These are phyloP conservation scores for Toxostoma redivivum DNA, from an alignment of 2,113 vertebrate species.

Conservation along the genomic window DNA sequence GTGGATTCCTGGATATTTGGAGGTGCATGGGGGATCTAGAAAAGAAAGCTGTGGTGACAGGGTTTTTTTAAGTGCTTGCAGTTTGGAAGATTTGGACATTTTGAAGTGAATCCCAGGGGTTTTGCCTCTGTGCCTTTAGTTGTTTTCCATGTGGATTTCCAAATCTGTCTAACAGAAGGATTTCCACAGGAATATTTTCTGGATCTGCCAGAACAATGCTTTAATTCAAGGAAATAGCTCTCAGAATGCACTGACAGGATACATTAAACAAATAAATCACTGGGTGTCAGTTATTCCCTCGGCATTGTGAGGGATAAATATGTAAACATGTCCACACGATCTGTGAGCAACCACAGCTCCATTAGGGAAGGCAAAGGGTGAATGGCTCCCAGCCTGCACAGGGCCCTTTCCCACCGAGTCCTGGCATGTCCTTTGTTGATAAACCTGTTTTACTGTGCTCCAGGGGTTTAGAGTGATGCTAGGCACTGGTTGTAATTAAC, in stretches of 20 bases:
- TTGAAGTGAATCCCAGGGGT: background rate
- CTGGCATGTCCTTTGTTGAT: background rate
- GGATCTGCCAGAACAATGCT: background rate
- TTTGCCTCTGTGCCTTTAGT: background rate
- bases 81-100: background rate
- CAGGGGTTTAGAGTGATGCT: background rate
- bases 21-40: fast-evolving
- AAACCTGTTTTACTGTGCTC: constrained; percentile 25
- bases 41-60: background rate
- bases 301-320: background rate
- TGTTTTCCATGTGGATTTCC: background rate
- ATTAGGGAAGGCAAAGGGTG: background rate
- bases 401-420: background rate
- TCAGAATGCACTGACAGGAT: background rate
- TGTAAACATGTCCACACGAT: background rate
- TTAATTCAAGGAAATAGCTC: background rate
- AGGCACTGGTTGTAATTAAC: background rate
- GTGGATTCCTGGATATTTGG: fast-evolving
- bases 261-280: background rate
- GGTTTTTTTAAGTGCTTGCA: background rate
- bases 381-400: background rate
- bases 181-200: background rate
- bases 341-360: background rate
- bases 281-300: background rate
- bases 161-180: background rate